Evolutionary conservation across 2,113 vertebrate genomes (phyloP), one percentile per base, ranked within the genome.

Genomic region (Murina feae): DNA sequence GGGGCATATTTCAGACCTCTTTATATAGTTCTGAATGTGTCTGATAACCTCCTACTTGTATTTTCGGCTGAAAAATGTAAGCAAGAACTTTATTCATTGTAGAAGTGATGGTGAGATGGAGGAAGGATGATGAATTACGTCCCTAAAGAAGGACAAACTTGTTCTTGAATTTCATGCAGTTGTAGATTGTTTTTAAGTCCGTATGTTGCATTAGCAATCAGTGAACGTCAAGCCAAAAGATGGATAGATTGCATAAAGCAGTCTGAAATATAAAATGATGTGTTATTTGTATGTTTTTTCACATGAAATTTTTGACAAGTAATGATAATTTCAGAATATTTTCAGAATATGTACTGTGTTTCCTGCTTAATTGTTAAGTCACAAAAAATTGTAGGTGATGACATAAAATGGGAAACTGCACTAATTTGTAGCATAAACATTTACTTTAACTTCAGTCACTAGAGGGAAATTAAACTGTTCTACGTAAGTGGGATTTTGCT

Each of bases 391-490:
- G 11, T 58, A 76, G 60, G 37, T 68, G n/a, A 10, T 85, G 37
- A 58, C 68, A 55, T 82, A 80, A 92, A 86, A 65, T 90, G 42
- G 21, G n/a, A 84, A 82, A 75, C 32, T 14, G 49, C 10, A 93
- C 66, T 47, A 51, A 49, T 60, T 68, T 93, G 21, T 69, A 71
- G 74, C 44, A 75, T 82, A 66, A 95, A 58, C 63, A 44, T 94
- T 94, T 92, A 68, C 74, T 91, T 69, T 4, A 35, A 72, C 78
- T 92, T 71, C 6, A 35, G 9, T 86, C 63, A 84, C 23, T 87
- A 42, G 53, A 83, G 63, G 90, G 71, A 58, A 94, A 37, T 86
- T 83, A 89, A 94, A 51, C 42, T 95, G 20, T 93, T 93, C 76
- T 58, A 32, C 18, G 2, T 71, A 76, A 55, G 66, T 92, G 55